Conservation (phyloP, 2,888 invertebrate species). For the Hypsopygia costalis region DNA sequence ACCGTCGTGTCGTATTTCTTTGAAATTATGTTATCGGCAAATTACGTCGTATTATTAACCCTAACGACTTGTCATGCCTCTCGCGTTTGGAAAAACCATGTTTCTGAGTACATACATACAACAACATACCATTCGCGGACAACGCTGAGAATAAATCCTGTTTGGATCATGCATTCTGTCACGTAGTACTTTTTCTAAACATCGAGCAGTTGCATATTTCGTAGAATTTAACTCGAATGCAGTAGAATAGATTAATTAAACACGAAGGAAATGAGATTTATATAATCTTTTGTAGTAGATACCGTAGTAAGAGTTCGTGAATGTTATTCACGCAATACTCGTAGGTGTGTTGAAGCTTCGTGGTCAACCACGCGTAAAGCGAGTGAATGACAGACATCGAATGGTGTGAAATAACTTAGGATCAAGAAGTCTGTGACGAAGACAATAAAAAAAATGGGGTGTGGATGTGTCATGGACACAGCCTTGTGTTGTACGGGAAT, state of each 20-base stretch:
- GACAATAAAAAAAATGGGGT: too few relatives aligned
- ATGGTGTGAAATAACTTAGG: not conserved
- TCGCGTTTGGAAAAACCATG: slow-evolving; percentile 30
- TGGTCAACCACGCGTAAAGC: slow-evolving; percentile 1
- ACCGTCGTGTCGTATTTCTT: not conserved
- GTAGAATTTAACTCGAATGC: too few relatives aligned
- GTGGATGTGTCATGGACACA: too few relatives aligned
- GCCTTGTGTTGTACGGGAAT: too few relatives aligned
- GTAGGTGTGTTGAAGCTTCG: not conserved
- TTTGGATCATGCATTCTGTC: slow-evolving; percentile 20
- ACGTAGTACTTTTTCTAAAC: slow-evolving; percentile 18
- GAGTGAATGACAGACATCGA: not conserved
- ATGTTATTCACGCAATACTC: not conserved
- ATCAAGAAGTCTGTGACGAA: too few relatives aligned
- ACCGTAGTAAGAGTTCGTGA: too few relatives aligned
- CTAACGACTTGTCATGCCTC: slow-evolving; percentile 3
- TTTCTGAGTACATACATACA: slow-evolving; percentile 8
- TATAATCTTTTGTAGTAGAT: too few relatives aligned
- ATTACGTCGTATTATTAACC: not conserved
- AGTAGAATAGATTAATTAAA: too few relatives aligned
- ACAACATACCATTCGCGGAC: slow-evolving; percentile 20
- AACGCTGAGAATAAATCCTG: slow-evolving; percentile 21
- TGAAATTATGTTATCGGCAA: not conserved
- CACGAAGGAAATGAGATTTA: too few relatives aligned
- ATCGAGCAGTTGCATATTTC: not conserved